phyloP scores from a whole-genome alignment of 2,888 invertebrate species.

The Idaea dimidiata region DNA sequence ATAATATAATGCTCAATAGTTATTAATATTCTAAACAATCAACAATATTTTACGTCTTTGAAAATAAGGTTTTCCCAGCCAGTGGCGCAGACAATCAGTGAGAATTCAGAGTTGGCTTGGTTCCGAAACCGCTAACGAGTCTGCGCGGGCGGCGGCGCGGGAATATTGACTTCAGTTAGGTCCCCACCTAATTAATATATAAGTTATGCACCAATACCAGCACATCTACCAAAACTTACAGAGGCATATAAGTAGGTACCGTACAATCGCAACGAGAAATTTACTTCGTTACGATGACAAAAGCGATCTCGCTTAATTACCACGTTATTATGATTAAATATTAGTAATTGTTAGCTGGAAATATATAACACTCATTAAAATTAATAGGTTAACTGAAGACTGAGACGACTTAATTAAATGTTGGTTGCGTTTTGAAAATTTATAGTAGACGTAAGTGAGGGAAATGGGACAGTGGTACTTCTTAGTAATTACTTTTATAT shows the following conservation, averaged over 20 bases:
- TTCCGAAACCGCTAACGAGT: slow-evolving; percentile 42
- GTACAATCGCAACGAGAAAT: neutral
- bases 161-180: slow-evolving; percentile 38
- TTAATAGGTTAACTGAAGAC: neutral
- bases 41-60: slow-evolving; percentile 41
- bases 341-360: neutral
- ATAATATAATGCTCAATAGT: slow-evolving; percentile 32
- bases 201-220: slow-evolving; percentile 24
- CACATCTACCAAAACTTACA: neutral
- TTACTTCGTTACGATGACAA: neutral
- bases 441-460: neutral
- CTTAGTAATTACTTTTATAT: neutral
- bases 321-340: neutral
- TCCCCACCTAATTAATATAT: slow-evolving; percentile 31
- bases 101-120: slow-evolving; percentile 48
- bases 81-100: slow-evolving; percentile 49
- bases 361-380: neutral
- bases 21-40: slow-evolving; percentile 36
- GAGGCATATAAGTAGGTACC: neutral
- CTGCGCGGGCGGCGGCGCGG: slow-evolving; percentile 5
- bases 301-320: neutral
- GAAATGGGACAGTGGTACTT: neutral
- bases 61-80: slow-evolving; percentile 54
- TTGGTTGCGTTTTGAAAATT: neutral
- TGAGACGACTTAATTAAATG: neutral